phyloP scores from a whole-genome alignment of 1,140 invertebrate genomes.

The Drosophila pandora region DNA sequence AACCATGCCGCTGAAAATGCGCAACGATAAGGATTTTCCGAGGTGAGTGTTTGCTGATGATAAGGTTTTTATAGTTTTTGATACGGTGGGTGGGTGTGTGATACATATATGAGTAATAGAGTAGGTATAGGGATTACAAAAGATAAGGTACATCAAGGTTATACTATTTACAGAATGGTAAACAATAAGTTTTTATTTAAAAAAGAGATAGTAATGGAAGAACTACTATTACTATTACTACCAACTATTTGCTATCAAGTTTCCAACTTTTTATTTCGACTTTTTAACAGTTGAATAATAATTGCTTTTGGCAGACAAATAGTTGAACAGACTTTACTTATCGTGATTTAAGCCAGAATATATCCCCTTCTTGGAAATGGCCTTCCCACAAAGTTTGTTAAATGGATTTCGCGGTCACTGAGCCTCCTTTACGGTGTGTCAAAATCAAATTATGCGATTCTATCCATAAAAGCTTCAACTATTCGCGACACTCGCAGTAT shows the following conservation, averaged over 20 bases:
- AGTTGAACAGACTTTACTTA: neutral
- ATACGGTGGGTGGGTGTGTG: neutral
- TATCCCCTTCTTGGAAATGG: neutral
- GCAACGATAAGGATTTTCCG: slow-evolving; percentile 64
- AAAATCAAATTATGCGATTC: slow-evolving; percentile 39
- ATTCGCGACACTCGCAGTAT: slow-evolving; percentile 19
- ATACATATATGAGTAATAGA: neutral
- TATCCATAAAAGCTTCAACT: slow-evolving; percentile 24
- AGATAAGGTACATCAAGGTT: slow-evolving; percentile 6
- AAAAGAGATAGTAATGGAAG: neutral
- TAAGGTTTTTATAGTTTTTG: slow-evolving; percentile 11
- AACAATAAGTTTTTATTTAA: neutral
- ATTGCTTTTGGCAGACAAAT: neutral
- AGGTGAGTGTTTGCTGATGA: slow-evolving; percentile 54
- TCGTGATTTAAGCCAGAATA: neutral
- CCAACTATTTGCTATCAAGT: neutral
- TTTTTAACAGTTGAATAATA: neutral
- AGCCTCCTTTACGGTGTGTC: slow-evolving; percentile 48
- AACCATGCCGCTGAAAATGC: slow-evolving; percentile 18
- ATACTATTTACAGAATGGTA: neutral
- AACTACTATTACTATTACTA: neutral
- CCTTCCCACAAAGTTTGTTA: slow-evolving; percentile 21
- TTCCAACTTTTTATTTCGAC: neutral
- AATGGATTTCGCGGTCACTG: slow-evolving; percentile 36
- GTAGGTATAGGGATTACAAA: neutral